These are phyloP conservation scores for Drosophila bifasciata DNA, from an alignment of 1,140 invertebrate genomes.

Conservation along the genomic window DNA sequence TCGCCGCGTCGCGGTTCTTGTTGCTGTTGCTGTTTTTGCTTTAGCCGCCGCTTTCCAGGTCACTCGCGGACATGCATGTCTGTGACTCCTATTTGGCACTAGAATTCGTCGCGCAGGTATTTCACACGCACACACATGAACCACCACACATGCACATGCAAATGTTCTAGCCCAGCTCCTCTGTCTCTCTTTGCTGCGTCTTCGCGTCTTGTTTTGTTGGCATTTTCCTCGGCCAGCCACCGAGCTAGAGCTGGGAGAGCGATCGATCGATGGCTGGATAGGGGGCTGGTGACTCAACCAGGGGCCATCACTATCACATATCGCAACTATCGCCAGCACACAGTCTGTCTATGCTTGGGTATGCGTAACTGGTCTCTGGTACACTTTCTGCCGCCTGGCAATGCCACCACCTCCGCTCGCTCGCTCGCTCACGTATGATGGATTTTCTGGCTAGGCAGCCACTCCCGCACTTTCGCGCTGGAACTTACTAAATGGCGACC, in stretches of 20 bases:
- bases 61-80: constrained; percentile 3
- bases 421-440: too few relatives aligned
- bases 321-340: neutral
- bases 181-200: neutral
- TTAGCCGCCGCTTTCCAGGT: constrained; percentile 6
- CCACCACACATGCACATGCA: too few relatives aligned
- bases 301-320: constrained; percentile 11
- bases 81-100: constrained; percentile 4
- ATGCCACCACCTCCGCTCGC: too few relatives aligned
- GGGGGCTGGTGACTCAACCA: constrained; percentile 8
- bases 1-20: neutral
- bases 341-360: constrained; percentile 39
- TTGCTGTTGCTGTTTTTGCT: constrained; percentile 7
- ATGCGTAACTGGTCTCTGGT: constrained; percentile 50
- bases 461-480: too few relatives aligned
- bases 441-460: too few relatives aligned
- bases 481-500: too few relatives aligned
- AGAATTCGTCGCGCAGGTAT: too few relatives aligned
- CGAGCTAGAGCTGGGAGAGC: constrained; percentile 14
- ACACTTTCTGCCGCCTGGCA: too few relatives aligned
- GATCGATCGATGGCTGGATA: constrained; percentile 10
- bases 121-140: too few relatives aligned
- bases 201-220: constrained; percentile 9
- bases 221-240: constrained; percentile 4
- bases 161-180: too few relatives aligned